Base-by-base conservation (phyloP, 2,797 vertebrate genomes). In the Merluccius polli region DNA sequence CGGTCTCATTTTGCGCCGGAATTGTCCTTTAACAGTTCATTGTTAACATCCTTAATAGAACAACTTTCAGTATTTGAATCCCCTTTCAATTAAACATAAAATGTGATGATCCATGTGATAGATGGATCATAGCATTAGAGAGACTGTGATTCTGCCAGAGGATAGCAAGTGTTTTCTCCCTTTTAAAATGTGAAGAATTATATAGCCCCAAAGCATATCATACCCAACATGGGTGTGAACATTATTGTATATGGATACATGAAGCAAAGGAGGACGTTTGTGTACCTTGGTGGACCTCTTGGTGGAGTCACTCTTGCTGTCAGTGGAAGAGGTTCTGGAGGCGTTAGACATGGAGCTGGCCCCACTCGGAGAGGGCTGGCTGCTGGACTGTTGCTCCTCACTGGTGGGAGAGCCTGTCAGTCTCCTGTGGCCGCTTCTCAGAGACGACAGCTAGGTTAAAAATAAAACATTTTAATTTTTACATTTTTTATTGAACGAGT, bases 351-450 rank as follows among this genome's bases (percentile, higher is more conserved):
- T 94, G 76, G 94, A 96, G 79, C 94, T 94, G 73, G 94, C 91
- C 65, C 95, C 95, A 0, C 94, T 96, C 9, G 94, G 95, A 0
- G 95, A 96, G 70, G 93, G 93, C 78, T 96, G 96, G 80, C 94
- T 95, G 0, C 94, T 95, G 75, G 95, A 94, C 32, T 95, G 94
- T 75, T 95, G 94, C 84, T 98, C 97, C 92, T 98, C 97, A 0
- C 87, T 94, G 85, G 92, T 93, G 21, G 96, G 97, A 0, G 97
- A 98, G 84, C 95, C 94, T 5, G 97, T 96, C 86, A 98, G 95
- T 89, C 98, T 96, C 89, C 97, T 97, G 83, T 98, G 96, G 82
- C 98, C 98, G 86, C 98, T 98, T 76, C 97, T 95, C 89, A 99
- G 92, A 86, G 97, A 96, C 80, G 98, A 97, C 93, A 98, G 94